Evolutionary conservation across 2,888 invertebrate species (phyloP).

Genomic region (Cerceris ruficornis): DNA sequence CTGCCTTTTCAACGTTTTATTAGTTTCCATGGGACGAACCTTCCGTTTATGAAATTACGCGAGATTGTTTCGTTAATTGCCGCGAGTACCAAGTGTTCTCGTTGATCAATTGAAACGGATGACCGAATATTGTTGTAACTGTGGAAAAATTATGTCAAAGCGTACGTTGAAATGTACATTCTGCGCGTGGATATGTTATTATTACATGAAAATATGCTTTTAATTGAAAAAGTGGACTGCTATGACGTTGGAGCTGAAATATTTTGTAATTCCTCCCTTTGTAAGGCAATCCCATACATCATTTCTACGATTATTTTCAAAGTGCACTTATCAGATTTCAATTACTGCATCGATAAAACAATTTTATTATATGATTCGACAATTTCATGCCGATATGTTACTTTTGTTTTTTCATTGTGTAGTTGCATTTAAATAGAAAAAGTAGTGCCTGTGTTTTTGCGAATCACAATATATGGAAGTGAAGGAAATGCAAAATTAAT

Average conservation of each 20-base stretch:
- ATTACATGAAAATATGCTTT: neutral
- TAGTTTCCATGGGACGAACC: neutral
- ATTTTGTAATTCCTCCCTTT: neutral
- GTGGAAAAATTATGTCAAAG: conserved; percentile 47
- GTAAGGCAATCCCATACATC: neutral
- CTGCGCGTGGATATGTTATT: neutral
- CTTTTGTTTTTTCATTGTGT: too few species aligned
- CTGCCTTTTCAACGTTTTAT: conserved; percentile 23
- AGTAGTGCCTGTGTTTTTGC: too few species aligned
- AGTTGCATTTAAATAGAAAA: too few species aligned
- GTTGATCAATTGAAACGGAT: conserved; percentile 22
- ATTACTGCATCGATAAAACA: neutral
- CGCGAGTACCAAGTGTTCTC: conserved; percentile 18
- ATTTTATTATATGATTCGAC: too few species aligned
- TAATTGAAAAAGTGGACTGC: neutral
- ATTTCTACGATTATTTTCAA: neutral
- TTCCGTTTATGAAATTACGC: conserved; percentile 36
- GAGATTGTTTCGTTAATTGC: conserved; percentile 50
- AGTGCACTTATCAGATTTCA: neutral
- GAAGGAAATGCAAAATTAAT: too few species aligned
- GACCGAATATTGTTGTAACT: conserved; percentile 37
- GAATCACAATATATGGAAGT: too few species aligned
- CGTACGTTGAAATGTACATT: neutral
- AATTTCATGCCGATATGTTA: too few species aligned
- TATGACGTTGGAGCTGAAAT: neutral